Evolutionary conservation across 2,888 invertebrate genomes (phyloP).

Genomic region (Perizoma flavofasciatum): DNA sequence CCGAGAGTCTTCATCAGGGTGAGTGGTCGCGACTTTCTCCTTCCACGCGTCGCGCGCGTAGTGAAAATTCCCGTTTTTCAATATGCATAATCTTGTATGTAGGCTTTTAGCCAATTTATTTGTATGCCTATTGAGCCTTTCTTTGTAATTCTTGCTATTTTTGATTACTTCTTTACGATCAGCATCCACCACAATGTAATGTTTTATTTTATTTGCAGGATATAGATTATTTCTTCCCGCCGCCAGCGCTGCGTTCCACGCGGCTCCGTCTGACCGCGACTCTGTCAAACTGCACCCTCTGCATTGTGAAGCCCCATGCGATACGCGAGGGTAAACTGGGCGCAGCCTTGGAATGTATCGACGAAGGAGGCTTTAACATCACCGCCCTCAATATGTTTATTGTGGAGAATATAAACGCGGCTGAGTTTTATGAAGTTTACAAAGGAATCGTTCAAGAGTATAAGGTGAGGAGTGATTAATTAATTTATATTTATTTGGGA

Average conservation of each 20-base stretch:
- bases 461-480: slow-evolving; percentile 72
- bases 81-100: no score
- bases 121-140: no score
- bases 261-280: slow-evolving; percentile 81
- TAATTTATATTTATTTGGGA: not conserved
- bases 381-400: slow-evolving; percentile 91
- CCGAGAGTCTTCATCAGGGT: no score
- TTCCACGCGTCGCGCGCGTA: no score
- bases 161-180: no score
- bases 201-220: slow-evolving; percentile 66
- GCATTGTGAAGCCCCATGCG: slow-evolving; percentile 95
- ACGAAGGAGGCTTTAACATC: slow-evolving; percentile 90
- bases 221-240: slow-evolving; percentile 86
- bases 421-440: slow-evolving; percentile 97
- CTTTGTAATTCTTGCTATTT: no score
- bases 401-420: slow-evolving; percentile 91
- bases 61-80: no score
- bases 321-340: slow-evolving; percentile 90
- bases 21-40: no score
- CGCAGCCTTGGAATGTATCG: slow-evolving; percentile 86
- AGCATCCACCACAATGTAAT: not conserved
- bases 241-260: slow-evolving; percentile 58
- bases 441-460: slow-evolving; percentile 93
- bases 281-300: slow-evolving; percentile 88
- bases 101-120: no score